Percentiles rank a stretch among this genome's conserved stretches.
Evolutionary conservation across 2,797 vertebrate genomes (phyloP).

Genomic region (Acridotheres tristis): DNA sequence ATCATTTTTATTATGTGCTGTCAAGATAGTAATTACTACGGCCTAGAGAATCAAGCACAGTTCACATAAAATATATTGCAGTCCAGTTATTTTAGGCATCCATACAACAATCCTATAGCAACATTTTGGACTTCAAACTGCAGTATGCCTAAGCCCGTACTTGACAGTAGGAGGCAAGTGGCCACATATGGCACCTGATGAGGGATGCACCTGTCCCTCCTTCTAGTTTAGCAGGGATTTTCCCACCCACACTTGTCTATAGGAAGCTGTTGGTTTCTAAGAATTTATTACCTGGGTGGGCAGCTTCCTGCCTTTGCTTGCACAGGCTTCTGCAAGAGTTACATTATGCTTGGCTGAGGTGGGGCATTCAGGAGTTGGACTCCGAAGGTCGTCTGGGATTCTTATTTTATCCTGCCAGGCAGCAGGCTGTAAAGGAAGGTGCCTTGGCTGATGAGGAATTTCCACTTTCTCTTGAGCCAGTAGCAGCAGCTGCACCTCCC

Average conservation of each 20-base stretch:
- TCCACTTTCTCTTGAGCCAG: not conserved
- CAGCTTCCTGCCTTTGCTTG: not conserved
- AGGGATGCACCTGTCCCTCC: not conserved
- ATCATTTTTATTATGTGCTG: not conserved
- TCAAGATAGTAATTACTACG: not conserved
- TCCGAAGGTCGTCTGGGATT: not conserved
- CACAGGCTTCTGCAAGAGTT: not conserved
- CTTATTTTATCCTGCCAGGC: not conserved
- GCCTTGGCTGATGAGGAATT: not conserved
- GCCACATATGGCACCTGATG: not conserved
- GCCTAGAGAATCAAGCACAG: not conserved
- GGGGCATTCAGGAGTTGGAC: not conserved
- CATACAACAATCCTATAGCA: not conserved
- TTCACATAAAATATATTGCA: not conserved
- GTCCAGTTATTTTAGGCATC: not conserved
- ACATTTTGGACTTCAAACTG: not conserved
- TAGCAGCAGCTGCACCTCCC: not conserved
- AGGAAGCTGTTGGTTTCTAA: not conserved
- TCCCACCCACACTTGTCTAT: accelerated
- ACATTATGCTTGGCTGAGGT: accelerated
- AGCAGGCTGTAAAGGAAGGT: not conserved
- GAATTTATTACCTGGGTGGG: not conserved
- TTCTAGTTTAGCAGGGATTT: not conserved
- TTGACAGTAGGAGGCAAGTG: not conserved
- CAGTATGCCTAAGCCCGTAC: not conserved